Evolutionary conservation across 2,797 vertebrate genomes (phyloP), one percentile per base, ranked within the genome.

Genomic region (Characodon lateralis): DNA sequence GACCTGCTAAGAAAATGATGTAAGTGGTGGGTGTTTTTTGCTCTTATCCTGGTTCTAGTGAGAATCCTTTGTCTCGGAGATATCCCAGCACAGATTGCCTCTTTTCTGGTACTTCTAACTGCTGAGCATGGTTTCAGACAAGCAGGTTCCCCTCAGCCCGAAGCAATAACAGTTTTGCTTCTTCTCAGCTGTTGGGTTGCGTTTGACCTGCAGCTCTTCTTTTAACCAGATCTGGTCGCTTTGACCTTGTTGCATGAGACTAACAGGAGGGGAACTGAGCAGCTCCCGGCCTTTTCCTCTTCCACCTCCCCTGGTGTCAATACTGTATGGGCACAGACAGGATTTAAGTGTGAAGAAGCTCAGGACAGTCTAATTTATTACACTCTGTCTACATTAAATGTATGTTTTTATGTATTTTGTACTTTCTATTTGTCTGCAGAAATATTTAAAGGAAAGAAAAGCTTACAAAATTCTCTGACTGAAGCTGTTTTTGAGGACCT

Each of bases 231-330:
- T 86, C 66, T 74, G 70, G 76, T 85, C 83, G 26, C 68, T 31
- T 1, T 86, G 88, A 88, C 86, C 71, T 75, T 61, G 24, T 81
- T 80, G 5, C 77, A 59, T 63, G 24, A 71, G 71, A 73, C 61
- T 82, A 79, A 85, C 77, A 68, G 69, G 0, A 28, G 78, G 84
- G 72, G 73, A 56, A 84, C 73, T 28, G 79, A 81, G 79, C 78
- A 35, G 70, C 81, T 59, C 63, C 73, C 53, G 66, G 46, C 68
- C 46, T 46, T 26, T 73, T 59, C n/a, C 55, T 61, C n/a, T n/a
- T 73, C 58, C 72, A 24, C 24, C 43, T 72, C 59, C 65, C 74
- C 10, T 53, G 46, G 26, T 71, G 55, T 26, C 71, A 70, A 56
- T 24, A 18, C 66, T 84, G 70, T 76, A 55, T 73, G 50, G 50